Evolutionary conservation across 1,140 invertebrate species (phyloP).

Genomic region (Drosophila pandora): DNA sequence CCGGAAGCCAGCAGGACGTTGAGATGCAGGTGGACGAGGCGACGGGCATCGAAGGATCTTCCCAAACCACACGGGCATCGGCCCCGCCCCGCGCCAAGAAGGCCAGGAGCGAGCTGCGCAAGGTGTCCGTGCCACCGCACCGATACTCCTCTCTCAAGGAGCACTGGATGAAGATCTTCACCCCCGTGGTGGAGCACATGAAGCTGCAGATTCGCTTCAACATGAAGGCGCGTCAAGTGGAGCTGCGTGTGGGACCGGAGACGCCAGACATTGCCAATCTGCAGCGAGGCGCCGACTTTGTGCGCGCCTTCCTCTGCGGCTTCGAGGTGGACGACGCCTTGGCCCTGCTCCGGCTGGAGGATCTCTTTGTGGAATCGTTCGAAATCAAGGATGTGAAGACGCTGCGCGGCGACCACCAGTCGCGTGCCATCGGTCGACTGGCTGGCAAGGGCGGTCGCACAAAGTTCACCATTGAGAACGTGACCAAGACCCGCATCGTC

Average conservation of each 20-base stretch:
- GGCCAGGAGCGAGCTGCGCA: constrained; percentile 86
- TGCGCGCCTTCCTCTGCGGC: constrained; percentile 97
- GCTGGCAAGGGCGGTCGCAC: constrained; percentile 99
- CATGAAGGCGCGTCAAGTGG: constrained; percentile 91
- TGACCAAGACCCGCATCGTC: constrained; percentile 99
- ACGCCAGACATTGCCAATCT: constrained; percentile 95
- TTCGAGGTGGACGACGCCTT: constrained; percentile 99
- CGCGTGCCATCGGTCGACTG: constrained; percentile 97
- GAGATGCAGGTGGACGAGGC: constrained; percentile 87
- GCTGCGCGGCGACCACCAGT: constrained; percentile 97
- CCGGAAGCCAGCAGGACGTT: constrained; percentile 70
- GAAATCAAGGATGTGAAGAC: constrained; percentile 98
- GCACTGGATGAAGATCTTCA: constrained; percentile 99
- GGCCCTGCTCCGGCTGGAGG: constrained; percentile 96
- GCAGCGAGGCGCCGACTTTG: constrained; percentile 99
- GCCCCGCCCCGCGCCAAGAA: constrained; percentile 84
- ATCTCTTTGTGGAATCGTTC: constrained; percentile 98
- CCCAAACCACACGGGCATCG: constrained; percentile 62
- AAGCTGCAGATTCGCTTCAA: constrained; percentile 98
- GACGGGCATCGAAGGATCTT: constrained; percentile 86
- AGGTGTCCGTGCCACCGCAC: constrained; percentile 87
- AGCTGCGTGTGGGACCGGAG: constrained; percentile 85
- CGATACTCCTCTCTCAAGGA: constrained; percentile 97
- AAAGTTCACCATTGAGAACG: constrained; percentile 99
- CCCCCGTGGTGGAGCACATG: constrained; percentile 97